These are phyloP conservation scores for Pachyseris speciosa DNA, from an alignment of 64 coral and sea anemone species.

Conservation along the genomic window DNA sequence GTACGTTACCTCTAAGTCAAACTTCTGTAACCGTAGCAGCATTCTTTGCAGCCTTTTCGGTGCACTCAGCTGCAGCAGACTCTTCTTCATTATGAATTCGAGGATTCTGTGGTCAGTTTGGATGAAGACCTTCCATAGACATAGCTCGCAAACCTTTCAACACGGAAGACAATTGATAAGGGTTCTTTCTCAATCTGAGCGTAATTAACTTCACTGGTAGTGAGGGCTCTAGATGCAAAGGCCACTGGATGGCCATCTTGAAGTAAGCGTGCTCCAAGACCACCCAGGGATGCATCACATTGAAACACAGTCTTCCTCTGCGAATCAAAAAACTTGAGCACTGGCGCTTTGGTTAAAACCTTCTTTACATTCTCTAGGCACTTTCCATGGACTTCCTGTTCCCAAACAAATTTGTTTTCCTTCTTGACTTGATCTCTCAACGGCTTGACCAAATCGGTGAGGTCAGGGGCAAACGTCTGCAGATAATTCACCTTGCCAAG, in stretches of 20 bases:
- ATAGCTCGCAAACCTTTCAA: not conserved
- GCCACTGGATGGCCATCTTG: conserved; percentile 36
- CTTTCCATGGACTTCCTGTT: too few relatives aligned
- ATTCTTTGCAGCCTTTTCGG: conserved; percentile 38
- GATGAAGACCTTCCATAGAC: not conserved
- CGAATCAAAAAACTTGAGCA: conserved; percentile 22
- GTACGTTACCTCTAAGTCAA: conserved; percentile 30
- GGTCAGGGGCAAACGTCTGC: too few relatives aligned
- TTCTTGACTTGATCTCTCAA: too few relatives aligned
- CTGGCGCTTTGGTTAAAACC: conserved; percentile 7
- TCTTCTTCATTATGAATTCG: conserved; percentile 31
- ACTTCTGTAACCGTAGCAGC: conserved; percentile 26
- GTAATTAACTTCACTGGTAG: not conserved
- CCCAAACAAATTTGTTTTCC: too few relatives aligned
- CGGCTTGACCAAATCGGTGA: too few relatives aligned
- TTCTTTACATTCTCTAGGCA: too few relatives aligned
- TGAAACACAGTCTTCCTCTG: not conserved
- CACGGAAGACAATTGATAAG: conserved; percentile 16
- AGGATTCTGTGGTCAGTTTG: conserved; percentile 34
- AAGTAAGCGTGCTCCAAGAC: conserved; percentile 37
- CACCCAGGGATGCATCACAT: conserved; percentile 17
- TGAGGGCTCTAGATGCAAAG: conserved; percentile 29
- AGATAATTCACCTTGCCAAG: too few relatives aligned
- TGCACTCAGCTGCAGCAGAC: conserved; percentile 29
- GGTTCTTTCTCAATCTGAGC: conserved; percentile 27